phyloP scores from a whole-genome alignment of 2,888 invertebrate species.

The Sphinx pinastri region DNA sequence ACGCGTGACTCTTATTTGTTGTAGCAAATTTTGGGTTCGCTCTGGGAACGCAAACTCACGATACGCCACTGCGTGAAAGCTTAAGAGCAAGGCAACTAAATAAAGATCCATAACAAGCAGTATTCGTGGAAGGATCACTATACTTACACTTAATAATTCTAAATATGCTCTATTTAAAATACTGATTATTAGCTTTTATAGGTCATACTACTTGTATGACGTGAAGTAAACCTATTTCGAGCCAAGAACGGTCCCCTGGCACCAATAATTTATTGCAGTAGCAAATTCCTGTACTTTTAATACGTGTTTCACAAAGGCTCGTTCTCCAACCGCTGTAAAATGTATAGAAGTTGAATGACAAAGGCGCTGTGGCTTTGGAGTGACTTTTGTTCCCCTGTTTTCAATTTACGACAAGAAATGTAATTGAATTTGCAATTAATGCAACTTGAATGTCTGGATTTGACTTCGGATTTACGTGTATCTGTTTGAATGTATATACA shows the following conservation, averaged over 20 bases:
- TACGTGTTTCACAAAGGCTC: neutral
- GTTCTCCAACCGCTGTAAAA: neutral
- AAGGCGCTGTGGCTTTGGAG: slow-evolving; percentile 5
- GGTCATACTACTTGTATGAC: too few species aligned
- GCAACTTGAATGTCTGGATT: neutral
- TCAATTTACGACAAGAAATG: slow-evolving; percentile 15
- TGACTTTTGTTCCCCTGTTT: slow-evolving; percentile 16
- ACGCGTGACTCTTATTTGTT: too few species aligned
- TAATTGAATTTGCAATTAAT: slow-evolving; percentile 16
- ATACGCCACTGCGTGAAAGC: too few species aligned
- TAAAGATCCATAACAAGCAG: too few species aligned
- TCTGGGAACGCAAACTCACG: too few species aligned
- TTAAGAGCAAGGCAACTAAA: too few species aligned
- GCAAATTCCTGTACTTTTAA: slow-evolving; percentile 2
- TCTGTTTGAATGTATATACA: neutral
- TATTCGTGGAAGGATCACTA: too few species aligned
- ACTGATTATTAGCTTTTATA: too few species aligned
- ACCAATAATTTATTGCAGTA: slow-evolving; percentile 5
- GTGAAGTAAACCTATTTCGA: neutral
- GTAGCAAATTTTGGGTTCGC: too few species aligned
- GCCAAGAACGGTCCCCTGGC: neutral
- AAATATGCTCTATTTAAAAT: too few species aligned
- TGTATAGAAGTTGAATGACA: slow-evolving; percentile 16
- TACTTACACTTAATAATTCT: too few species aligned
- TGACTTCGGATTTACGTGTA: neutral